phyloP scores from a whole-genome alignment of 2,113 vertebrate species.

The Caranx melampygus region DNA sequence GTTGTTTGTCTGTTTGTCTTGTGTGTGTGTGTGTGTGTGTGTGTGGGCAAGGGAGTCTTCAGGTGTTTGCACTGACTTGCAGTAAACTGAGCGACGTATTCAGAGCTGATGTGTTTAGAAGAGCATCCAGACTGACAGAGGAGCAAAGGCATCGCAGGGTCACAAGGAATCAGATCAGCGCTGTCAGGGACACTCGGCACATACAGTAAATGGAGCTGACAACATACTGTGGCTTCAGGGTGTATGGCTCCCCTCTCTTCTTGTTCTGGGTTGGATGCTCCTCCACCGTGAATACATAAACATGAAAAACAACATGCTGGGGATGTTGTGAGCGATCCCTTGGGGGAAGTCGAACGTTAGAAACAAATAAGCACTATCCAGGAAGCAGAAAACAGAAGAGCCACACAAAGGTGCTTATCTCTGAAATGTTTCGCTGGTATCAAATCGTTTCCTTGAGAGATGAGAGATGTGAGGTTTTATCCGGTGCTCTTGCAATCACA shows the following conservation, averaged over 20 bases:
- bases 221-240: constrained; percentile 28
- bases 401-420: background rate
- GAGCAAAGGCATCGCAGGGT: constrained; percentile 48
- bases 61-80: background rate
- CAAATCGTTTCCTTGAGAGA: too few relatives aligned
- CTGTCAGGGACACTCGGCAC: constrained; percentile 19
- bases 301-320: constrained; percentile 13
- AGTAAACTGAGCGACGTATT: background rate
- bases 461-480: too few relatives aligned
- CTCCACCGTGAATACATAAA: constrained; percentile 42
- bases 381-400: background rate
- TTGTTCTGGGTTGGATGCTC: constrained; percentile 7
- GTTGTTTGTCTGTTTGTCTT: background rate
- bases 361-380: background rate
- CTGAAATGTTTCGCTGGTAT: too few relatives aligned
- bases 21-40: background rate
- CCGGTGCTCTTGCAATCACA: too few relatives aligned
- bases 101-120: constrained; percentile 26
- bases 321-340: constrained; percentile 16
- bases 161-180: constrained; percentile 45
- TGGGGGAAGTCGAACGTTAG: constrained; percentile 3
- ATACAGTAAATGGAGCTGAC: constrained; percentile 41
- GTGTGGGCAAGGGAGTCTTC: background rate
- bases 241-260: background rate
- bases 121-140: constrained; percentile 48